These are phyloP conservation scores for Cepphus grylle DNA, from an alignment of 2,113 vertebrate genomes.

Conservation along the genomic window DNA sequence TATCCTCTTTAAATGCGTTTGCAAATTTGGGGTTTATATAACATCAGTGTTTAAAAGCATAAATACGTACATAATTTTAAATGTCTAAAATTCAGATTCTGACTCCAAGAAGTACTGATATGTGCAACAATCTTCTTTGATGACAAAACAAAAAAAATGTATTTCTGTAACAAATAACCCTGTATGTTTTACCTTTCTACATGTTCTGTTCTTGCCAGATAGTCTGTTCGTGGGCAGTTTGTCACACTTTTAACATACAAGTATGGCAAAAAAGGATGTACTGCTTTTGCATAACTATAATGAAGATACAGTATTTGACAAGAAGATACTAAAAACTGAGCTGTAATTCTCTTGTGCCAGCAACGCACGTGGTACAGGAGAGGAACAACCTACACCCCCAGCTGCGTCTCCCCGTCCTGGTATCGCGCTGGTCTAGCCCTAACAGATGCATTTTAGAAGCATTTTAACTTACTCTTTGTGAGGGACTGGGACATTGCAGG, in stretches of 20 bases:
- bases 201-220: not conserved
- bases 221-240: not conserved
- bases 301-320: not conserved
- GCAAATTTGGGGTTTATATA: not conserved
- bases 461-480: not conserved
- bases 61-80: not conserved
- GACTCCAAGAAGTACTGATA: not conserved
- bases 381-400: not conserved
- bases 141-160: not conserved
- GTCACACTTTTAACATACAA: not conserved
- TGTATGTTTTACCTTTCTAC: not conserved
- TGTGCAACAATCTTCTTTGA: not conserved
- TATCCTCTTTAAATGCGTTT: not conserved
- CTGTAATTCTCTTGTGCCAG: not conserved
- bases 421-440: accelerated
- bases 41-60: not conserved
- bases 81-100: not conserved
- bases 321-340: not conserved
- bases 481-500: not conserved
- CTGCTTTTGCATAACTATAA: not conserved
- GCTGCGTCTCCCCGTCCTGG: not conserved
- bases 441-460: not conserved
- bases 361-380: accelerated
- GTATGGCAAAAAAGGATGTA: not conserved
- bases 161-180: not conserved